Evolutionary conservation across 2,113 vertebrate genomes (phyloP), one percentile per base, ranked within the genome.

Genomic region (Fukomys damarensis): DNA sequence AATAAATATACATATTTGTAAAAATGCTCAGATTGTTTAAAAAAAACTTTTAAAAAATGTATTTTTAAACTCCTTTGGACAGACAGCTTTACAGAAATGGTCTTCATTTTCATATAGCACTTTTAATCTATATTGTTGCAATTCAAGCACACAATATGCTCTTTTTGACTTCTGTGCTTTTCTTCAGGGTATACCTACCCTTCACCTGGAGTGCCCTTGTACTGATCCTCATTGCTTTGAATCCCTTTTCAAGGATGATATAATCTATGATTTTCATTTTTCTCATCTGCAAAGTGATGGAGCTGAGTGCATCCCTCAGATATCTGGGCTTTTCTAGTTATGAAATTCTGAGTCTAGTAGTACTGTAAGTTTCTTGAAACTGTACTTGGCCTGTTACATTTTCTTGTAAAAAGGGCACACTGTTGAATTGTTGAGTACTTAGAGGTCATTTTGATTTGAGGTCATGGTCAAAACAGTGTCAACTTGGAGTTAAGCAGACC

Each of bases 201-300:
- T 85, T 93, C 66, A 93, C 38, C 86, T 89, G 49, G 35, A 93
- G 76, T 89, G 74, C 38, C 30, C 83, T 96, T 80, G 24, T 24
- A 7, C 0, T 2, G 10, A 74, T 81, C 30, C 74, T 49, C 46
- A 26, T 92, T 94, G 76, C 70, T 89, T 93, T 49, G 22, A 2
- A 49, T 74, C 11, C 49, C 85, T 79, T 92, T 76, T 49, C 59
- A 95, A 56, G 59, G 43, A 30, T 41, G 14, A 43, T 76, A 70
- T 49, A 17, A 1, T 82, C 22, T 61, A 11, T 68, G 54, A 68
- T 12, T 43, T 89, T 94, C 38, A 32, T 19, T 56, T 93, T 95
- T 95, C n/a, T 74, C 46, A 76, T 72, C 72, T 93, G 66, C 86
- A 94, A 80, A 88, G 46, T 93, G 43, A 24, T 77, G 38, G 59